Evolutionary conservation across 2,888 invertebrate genomes (phyloP).

Genomic region (Synanthedon myopaeformis): DNA sequence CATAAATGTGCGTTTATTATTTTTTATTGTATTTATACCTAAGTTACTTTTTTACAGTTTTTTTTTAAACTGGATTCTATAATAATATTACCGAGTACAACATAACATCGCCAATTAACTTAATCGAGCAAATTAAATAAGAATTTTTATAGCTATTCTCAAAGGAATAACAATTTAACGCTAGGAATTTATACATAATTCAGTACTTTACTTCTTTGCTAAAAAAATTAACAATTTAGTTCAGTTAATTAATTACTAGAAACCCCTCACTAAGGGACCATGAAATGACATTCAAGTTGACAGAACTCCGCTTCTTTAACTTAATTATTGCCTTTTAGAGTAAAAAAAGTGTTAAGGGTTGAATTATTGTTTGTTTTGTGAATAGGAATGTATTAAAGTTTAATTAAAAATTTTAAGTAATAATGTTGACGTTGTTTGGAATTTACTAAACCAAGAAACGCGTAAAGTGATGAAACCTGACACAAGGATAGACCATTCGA

Average conservation of each 20-base stretch:
- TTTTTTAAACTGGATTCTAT: background rate
- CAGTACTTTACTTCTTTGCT: slow-evolving; percentile 2
- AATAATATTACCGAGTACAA: background rate
- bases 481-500: no score
- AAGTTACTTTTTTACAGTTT: background rate
- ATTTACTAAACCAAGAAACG: no score
- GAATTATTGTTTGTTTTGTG: slow-evolving; percentile 14
- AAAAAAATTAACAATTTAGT: slow-evolving; percentile 6
- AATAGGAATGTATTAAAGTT: no score
- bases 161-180: slow-evolving; percentile 8
- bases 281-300: slow-evolving; percentile 41
- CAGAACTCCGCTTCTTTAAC: slow-evolving; percentile 10
- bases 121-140: slow-evolving; percentile 6
- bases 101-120: background rate
- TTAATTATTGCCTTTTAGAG: background rate
- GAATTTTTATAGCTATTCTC: slow-evolving; percentile 7
- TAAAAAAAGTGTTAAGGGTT: background rate
- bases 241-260: slow-evolving; percentile 13
- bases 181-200: slow-evolving; percentile 1
- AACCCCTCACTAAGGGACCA: slow-evolving; percentile 33
- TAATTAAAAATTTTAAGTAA: no score
- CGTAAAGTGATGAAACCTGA: no score
- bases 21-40: no score
- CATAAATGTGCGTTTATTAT: no score
- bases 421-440: no score